Evolutionary conservation across 2,113 vertebrate genomes (phyloP).

Genomic region (Suricata suricatta): DNA sequence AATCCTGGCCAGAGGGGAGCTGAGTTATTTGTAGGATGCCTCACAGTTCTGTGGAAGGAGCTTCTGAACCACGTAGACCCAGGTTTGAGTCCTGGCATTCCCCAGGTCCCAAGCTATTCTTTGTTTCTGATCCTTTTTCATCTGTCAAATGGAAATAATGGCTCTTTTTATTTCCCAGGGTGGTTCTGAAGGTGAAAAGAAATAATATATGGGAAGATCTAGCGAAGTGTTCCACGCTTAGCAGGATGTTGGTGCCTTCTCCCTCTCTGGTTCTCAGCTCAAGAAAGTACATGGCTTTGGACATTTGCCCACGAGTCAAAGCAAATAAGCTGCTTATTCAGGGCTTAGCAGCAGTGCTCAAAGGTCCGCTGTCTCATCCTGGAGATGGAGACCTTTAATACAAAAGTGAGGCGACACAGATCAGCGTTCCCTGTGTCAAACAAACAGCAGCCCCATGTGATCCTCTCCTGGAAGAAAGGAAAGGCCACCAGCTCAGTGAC

Average conservation of each 20-base stretch:
- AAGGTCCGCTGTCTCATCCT: neutral
- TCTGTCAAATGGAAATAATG: neutral
- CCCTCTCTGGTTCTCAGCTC: neutral
- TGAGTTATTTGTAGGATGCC: neutral
- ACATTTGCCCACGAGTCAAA: neutral
- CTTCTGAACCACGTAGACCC: neutral
- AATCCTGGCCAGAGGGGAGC: neutral
- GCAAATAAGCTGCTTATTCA: constrained; percentile 28
- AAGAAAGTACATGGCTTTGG: neutral
- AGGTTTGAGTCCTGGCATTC: neutral
- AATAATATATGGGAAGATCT: neutral
- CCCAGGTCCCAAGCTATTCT: neutral
- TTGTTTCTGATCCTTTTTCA: neutral
- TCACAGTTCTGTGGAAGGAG: neutral
- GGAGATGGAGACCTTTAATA: neutral
- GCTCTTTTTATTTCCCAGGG: neutral
- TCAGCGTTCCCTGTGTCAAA: neutral
- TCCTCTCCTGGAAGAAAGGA: neutral
- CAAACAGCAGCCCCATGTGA: neutral
- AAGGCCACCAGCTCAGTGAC: neutral
- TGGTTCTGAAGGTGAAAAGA: neutral
- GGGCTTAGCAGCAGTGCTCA: neutral
- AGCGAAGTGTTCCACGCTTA: neutral
- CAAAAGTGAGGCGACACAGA: neutral
- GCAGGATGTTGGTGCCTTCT: neutral